phyloP scores from a whole-genome alignment of 2,888 invertebrate genomes.

The Agrotis puta region DNA sequence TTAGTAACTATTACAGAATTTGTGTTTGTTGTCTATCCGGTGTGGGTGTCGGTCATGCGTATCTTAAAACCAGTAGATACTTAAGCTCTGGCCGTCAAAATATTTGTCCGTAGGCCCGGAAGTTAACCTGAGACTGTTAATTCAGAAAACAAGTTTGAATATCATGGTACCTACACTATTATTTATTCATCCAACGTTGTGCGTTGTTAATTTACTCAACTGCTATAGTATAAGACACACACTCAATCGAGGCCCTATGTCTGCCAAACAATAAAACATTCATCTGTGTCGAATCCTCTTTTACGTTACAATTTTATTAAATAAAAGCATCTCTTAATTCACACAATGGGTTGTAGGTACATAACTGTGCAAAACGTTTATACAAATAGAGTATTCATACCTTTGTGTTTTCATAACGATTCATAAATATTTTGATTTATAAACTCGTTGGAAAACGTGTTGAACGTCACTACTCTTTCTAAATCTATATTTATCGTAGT shows the following conservation, averaged over 20 bases:
- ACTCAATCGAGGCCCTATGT: conserved; percentile 6
- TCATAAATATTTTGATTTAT: conserved; percentile 55
- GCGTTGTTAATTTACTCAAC: neutral
- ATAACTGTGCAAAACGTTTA: conserved; percentile 30
- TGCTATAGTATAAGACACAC: neutral
- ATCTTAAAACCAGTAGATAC: neutral
- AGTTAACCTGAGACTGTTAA: neutral
- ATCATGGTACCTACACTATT: neutral
- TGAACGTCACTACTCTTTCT: conserved; percentile 41
- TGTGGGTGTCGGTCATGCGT: neutral
- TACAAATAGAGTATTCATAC: conserved; percentile 55
- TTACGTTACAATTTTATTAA: conserved; percentile 4
- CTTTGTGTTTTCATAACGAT: conserved; percentile 53
- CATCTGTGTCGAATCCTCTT: conserved; percentile 9
- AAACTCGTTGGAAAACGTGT: conserved; percentile 35
- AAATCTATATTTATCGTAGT: conserved; percentile 33
- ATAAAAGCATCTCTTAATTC: conserved; percentile 16
- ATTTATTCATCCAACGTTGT: neutral
- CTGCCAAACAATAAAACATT: conserved; percentile 18
- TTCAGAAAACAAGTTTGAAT: neutral
- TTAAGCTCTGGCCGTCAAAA: neutral
- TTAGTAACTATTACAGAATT: neutral
- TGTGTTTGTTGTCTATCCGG: neutral
- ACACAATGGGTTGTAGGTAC: conserved; percentile 39
- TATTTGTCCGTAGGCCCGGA: neutral